Percentiles rank a stretch among this genome's conserved stretches.
Evolutionary conservation across 2,888 invertebrate genomes (phyloP).

Genomic region (Nymphalis c-album): DNA sequence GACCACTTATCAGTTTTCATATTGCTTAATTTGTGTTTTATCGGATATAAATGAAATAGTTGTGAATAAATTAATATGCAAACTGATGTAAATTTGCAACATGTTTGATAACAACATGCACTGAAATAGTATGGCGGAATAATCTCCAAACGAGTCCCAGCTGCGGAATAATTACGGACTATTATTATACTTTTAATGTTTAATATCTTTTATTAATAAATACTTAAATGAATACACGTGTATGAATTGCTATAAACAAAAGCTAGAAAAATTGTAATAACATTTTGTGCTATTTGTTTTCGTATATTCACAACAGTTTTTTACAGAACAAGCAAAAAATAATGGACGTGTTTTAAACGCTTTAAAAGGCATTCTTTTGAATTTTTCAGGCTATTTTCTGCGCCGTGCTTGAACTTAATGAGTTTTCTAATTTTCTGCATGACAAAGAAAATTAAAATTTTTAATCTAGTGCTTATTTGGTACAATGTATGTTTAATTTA

Average conservation of each 20-base stretch:
- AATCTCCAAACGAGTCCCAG: too few species aligned
- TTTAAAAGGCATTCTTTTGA: slow-evolving; percentile 14
- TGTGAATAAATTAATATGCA: too few species aligned
- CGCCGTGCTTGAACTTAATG: slow-evolving; percentile 19
- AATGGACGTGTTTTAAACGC: slow-evolving; percentile 2
- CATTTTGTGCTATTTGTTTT: neutral
- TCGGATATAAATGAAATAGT: too few species aligned
- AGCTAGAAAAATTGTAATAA: neutral
- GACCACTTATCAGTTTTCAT: too few species aligned
- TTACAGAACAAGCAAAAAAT: neutral
- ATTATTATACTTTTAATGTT: too few species aligned
- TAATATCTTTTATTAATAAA: too few species aligned
- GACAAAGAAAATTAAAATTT: slow-evolving; percentile 3
- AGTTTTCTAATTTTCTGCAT: slow-evolving; percentile 19
- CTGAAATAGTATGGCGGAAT: too few species aligned
- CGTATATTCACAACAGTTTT: neutral
- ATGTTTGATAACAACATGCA: too few species aligned
- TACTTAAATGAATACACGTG: too few species aligned
- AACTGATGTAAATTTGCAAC: too few species aligned
- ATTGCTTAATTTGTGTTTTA: too few species aligned
- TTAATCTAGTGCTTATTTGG: slow-evolving; percentile 1
- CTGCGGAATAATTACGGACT: too few species aligned
- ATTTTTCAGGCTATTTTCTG: slow-evolving; percentile 14
- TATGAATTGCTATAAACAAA: neutral
- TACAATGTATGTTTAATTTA: neutral